Evolutionary conservation across 1,140 invertebrate genomes (phyloP).

Genomic region (Epicauta chinensis): DNA sequence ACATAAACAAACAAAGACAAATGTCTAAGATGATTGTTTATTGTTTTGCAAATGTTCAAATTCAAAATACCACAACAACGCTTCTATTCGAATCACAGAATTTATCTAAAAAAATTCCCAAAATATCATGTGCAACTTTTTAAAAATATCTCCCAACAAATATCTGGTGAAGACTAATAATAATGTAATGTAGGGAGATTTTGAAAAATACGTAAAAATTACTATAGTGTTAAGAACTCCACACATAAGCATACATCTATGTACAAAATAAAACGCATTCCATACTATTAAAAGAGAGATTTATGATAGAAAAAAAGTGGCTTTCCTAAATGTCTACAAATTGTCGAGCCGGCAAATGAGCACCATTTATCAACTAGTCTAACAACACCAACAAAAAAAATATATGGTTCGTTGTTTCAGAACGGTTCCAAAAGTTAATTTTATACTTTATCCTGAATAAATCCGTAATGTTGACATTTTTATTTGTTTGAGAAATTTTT

Average conservation of each 20-base stretch:
- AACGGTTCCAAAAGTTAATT: slow-evolving; percentile 37
- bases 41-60: not conserved
- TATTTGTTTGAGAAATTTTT: slow-evolving; percentile 26
- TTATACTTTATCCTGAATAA: slow-evolving; percentile 33
- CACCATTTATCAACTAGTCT: slow-evolving; percentile 36
- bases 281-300: slow-evolving; percentile 42
- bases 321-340: slow-evolving; percentile 44
- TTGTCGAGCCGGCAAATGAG: slow-evolving; percentile 44
- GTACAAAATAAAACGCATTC: slow-evolving; percentile 25
- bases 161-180: too few relatives aligned
- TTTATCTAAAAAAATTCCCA: too few relatives aligned
- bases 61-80: too few relatives aligned
- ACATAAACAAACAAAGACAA: not conserved
- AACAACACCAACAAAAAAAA: too few relatives aligned
- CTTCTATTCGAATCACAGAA: too few relatives aligned
- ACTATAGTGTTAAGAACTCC: slow-evolving; percentile 7
- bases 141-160: too few relatives aligned
- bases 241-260: too few relatives aligned
- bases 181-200: too few relatives aligned
- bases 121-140: too few relatives aligned
- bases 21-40: slow-evolving; percentile 11
- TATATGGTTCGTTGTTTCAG: too few relatives aligned
- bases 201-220: slow-evolving; percentile 2
- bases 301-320: slow-evolving; percentile 38
- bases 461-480: slow-evolving; percentile 35